Evolutionary conservation across 2,113 vertebrate genomes (phyloP).

Genomic region (Toxotes jaculatrix): DNA sequence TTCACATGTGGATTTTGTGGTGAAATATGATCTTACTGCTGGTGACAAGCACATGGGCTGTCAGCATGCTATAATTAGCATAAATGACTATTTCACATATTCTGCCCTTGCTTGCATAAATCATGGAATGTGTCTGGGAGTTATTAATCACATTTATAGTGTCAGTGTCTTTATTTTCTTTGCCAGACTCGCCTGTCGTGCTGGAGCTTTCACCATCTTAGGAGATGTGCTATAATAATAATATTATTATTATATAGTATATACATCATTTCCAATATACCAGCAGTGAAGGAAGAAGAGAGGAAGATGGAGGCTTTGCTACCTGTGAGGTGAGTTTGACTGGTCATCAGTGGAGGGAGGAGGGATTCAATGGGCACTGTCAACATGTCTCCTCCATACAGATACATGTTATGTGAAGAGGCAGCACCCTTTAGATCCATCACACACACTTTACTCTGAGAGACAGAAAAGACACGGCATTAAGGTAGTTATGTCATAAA

Average conservation of each 20-base stretch:
- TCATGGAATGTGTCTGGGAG: neutral
- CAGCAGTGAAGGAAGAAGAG: neutral
- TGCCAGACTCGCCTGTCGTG: neutral
- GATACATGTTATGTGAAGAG: conserved; percentile 84
- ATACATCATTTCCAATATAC: neutral
- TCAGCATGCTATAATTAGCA: conserved; percentile 14
- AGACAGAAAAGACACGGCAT: conserved; percentile 15
- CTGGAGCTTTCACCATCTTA: neutral
- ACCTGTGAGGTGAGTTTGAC: conserved; percentile 78
- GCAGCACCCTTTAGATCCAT: conserved; percentile 88
- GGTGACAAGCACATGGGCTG: conserved; percentile 5
- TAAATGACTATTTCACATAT: conserved; percentile 19
- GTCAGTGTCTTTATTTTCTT: neutral
- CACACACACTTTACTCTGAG: conserved; percentile 84
- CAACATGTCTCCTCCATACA: conserved; percentile 87
- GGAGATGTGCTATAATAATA: neutral
- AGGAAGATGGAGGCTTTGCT: conserved; percentile 6
- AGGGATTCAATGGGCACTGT: conserved; percentile 86
- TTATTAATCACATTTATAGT: conserved; percentile 11
- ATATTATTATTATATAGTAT: no score
- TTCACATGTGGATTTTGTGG: conserved; percentile 4
- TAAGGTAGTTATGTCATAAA: conserved; percentile 5
- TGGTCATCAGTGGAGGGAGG: conserved; percentile 48
- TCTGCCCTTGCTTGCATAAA: neutral
- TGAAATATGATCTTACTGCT: conserved; percentile 23